Evolutionary conservation across 2,797 vertebrate species (phyloP).

Genomic region (Premnoplex brunnescens): DNA sequence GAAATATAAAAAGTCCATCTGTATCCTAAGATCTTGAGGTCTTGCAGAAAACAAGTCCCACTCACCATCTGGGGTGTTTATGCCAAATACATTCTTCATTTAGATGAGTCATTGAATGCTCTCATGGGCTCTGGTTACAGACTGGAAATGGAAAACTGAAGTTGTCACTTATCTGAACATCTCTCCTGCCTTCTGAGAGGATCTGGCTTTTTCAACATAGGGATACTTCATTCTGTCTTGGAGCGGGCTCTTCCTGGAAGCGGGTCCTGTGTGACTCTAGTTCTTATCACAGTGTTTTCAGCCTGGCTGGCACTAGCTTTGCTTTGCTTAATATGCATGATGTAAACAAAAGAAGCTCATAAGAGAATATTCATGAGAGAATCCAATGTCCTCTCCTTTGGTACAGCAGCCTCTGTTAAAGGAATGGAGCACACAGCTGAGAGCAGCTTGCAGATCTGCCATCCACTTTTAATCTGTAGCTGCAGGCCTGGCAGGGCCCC

Average conservation of each 20-base stretch:
- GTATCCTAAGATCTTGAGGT: background rate
- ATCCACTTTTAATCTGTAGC: background rate
- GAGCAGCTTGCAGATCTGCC: background rate
- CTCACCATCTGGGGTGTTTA: too few relatives aligned
- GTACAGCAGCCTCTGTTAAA: background rate
- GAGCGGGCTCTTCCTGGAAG: background rate
- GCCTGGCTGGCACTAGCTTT: background rate
- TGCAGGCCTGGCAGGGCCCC: background rate
- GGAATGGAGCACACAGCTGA: background rate
- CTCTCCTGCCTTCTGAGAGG: background rate
- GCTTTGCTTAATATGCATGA: background rate
- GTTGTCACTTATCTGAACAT: background rate
- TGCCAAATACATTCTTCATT: background rate
- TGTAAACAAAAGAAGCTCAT: background rate
- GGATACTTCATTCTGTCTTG: background rate
- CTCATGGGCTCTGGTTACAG: background rate
- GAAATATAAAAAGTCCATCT: background rate
- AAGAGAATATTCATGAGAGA: background rate
- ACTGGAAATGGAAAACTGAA: background rate
- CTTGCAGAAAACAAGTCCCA: background rate
- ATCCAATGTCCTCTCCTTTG: background rate
- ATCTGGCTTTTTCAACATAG: background rate
- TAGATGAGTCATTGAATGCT: background rate
- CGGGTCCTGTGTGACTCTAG: background rate
- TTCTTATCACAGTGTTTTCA: background rate